Evolutionary conservation across 2,888 invertebrate species (phyloP), one percentile per base, ranked within the genome.

Genomic region (Drosophila buzzatii): DNA sequence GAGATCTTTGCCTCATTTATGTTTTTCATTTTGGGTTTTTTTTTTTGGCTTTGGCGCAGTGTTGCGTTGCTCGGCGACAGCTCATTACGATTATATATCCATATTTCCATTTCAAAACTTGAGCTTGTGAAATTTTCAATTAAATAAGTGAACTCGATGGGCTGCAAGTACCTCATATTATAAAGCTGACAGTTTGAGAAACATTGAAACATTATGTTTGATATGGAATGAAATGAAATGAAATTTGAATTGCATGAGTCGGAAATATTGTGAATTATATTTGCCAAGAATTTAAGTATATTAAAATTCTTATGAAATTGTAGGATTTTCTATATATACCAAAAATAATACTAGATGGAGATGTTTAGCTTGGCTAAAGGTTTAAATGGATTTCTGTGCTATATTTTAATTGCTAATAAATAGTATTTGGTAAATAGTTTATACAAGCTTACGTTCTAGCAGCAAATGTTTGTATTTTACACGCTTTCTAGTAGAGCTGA

Each of bases 1-100:
- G 84, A 85, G 83, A 82, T 81, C 73, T 89, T 55, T 65, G 79
- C 58, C 68, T 78, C 73, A 71, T 70, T 82, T 82, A 61, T 68
- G 71, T 64, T 68, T 82, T 70, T 68, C 67, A 53, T 60, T 37
- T 52, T 52, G 16, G 27, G 47, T 1, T 45, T 45, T 45, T 45
- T 44, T 7, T 7, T 58, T 53, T 44, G 23, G 56, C 35, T 49
- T 57, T 23, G 8, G 47, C 45, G 14, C 31, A 14, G 41, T 63
- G 47, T 47, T 59, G 59, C 33, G 35, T 63, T 51, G 49, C 53
- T 58, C 69, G 80, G 55, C 57, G 62, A 73, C 70, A 73, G 79
- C 69, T 81, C 67, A 67, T 74, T 70, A 74, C 64, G 68, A 65
- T 60, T 69, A 58, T 56, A 61, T 47, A 66, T 70, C 56, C 49